phyloP scores from a whole-genome alignment of 1,140 invertebrate species.

The Pogonomyrmex californicus region DNA sequence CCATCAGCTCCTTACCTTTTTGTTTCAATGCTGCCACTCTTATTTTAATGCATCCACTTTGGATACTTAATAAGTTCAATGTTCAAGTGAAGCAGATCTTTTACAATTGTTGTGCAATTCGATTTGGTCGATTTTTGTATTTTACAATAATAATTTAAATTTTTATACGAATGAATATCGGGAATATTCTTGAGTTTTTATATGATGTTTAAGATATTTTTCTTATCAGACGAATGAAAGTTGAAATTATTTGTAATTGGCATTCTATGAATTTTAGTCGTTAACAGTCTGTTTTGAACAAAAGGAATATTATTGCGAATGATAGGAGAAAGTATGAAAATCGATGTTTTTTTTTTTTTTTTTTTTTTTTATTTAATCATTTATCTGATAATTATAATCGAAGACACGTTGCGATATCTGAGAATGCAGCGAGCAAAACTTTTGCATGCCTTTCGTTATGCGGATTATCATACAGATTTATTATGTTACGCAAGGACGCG shows the following conservation, averaged over 20 bases:
- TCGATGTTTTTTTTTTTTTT: not conserved
- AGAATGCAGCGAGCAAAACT: constrained; percentile 24
- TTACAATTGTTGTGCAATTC: not conserved
- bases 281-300: not conserved
- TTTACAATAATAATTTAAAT: constrained; percentile 3
- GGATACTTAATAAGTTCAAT: not conserved
- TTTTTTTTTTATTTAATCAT: not conserved
- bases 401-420: constrained; percentile 11
- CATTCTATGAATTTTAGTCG: not conserved
- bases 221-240: not conserved
- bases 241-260: not conserved
- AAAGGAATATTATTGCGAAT: not conserved
- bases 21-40: not conserved
- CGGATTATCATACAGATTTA: constrained; percentile 28
- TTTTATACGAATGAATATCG: not conserved
- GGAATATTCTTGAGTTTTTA: not conserved
- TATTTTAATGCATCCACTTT: not conserved
- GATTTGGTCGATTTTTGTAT: too few relatives aligned
- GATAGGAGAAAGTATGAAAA: not conserved
- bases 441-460: not conserved
- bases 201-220: not conserved
- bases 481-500: not conserved
- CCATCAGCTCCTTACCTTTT: not conserved
- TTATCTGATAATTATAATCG: constrained; percentile 35
- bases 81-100: not conserved